phyloP scores from a whole-genome alignment of 2,888 invertebrate species.

The Sarcophaga rosellei region DNA sequence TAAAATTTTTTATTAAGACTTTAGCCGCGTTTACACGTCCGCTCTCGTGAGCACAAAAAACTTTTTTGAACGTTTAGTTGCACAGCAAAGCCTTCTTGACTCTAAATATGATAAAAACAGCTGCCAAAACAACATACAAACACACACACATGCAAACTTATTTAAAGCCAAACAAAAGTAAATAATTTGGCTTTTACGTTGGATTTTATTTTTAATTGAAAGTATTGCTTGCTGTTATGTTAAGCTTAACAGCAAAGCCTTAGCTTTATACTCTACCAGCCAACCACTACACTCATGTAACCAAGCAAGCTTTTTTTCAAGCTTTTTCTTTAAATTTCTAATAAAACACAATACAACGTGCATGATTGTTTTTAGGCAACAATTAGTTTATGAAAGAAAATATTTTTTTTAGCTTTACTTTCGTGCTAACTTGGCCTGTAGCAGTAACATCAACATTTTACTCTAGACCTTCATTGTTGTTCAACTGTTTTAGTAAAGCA shows the following conservation, averaged over 20 bases:
- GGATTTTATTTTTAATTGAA: slow-evolving; percentile 20
- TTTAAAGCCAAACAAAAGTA: slow-evolving; percentile 52
- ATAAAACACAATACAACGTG: not conserved
- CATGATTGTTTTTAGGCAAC: not conserved
- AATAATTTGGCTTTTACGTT: slow-evolving; percentile 25
- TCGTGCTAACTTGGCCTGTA: slow-evolving; percentile 15
- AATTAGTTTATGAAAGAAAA: slow-evolving; percentile 49
- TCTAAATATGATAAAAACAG: slow-evolving; percentile 41
- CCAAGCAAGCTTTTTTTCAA: not conserved
- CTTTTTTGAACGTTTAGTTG: slow-evolving; percentile 74
- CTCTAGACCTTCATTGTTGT: slow-evolving; percentile 65
- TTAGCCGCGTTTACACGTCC: slow-evolving; percentile 77
- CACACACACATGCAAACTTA: not conserved
- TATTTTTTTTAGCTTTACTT: slow-evolving; percentile 19
- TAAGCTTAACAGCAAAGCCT: slow-evolving; percentile 27
- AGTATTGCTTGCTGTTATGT: not conserved
- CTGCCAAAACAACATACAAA: slow-evolving; percentile 22
- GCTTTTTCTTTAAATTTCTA: slow-evolving; percentile 24
- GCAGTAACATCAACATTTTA: slow-evolving; percentile 44
- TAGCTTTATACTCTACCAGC: slow-evolving; percentile 4
- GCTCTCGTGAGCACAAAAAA: slow-evolving; percentile 79
- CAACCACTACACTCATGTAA: not conserved
- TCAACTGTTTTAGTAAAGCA: not conserved
- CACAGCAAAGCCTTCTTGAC: slow-evolving; percentile 60
- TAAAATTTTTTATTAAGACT: slow-evolving; percentile 36